Conservation (phyloP, 2,888 invertebrate species). For the Schizotus pectinicornis region DNA sequence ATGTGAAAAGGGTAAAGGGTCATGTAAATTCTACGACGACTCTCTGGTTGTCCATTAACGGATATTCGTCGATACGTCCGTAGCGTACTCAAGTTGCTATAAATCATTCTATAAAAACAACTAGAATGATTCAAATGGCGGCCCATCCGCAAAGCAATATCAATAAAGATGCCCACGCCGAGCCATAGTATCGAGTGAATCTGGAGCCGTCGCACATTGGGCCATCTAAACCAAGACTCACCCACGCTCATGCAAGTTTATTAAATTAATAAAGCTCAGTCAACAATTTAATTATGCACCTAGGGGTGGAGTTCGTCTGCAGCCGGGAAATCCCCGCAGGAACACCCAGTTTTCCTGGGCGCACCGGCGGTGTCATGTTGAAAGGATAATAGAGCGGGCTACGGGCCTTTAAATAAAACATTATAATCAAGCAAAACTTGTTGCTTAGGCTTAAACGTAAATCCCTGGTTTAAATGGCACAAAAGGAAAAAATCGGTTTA, state of each 20-base stretch:
- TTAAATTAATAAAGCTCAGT: constrained; percentile 10
- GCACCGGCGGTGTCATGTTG: constrained; percentile 7
- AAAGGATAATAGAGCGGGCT: constrained; percentile 2
- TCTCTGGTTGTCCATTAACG: too few species aligned
- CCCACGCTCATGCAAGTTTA: constrained; percentile 14
- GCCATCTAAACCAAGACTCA: background rate
- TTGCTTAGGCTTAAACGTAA: constrained; percentile 8
- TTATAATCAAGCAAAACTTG: constrained; percentile 13
- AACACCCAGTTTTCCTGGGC: background rate
- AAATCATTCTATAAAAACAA: constrained; percentile 25
- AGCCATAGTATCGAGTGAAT: constrained; percentile 9
- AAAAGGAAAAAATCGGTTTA: constrained; percentile 1
- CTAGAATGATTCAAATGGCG: constrained; percentile 21
- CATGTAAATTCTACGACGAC: too few species aligned
- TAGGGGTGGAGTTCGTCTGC: background rate
- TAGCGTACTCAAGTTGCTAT: constrained; percentile 8
- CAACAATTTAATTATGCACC: constrained; percentile 21
- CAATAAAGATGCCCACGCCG: constrained; percentile 28
- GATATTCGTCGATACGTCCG: too few species aligned
- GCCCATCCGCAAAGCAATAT: constrained; percentile 16
- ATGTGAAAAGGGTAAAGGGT: too few species aligned
- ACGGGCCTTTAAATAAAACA: constrained; percentile 8
- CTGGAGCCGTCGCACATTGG: constrained; percentile 9
- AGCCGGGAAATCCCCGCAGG: background rate
- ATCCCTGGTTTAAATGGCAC: background rate